Evolutionary conservation across 2,113 vertebrate genomes (phyloP).

Genomic region (Anhinga anhinga): DNA sequence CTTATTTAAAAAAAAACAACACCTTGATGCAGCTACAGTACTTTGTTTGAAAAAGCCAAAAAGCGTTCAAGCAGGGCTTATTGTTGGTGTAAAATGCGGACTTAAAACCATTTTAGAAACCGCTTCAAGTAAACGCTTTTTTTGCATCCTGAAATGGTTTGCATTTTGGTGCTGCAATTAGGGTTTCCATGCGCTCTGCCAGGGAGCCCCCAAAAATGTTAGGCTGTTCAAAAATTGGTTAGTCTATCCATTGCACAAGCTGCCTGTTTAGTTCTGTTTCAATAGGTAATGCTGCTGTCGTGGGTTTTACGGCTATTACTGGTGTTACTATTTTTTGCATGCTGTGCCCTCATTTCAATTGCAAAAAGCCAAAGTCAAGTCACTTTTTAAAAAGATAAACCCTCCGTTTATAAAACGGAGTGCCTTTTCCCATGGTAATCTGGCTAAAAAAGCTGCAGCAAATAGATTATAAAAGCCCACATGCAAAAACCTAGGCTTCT

Average conservation of each 20-base stretch:
- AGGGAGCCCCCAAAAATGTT: not conserved
- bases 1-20: not conserved
- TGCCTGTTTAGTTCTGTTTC: not conserved
- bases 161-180: not conserved
- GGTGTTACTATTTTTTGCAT: not conserved
- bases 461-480: not conserved
- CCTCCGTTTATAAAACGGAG: not conserved
- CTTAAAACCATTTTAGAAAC: not conserved
- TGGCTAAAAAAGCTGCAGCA: not conserved
- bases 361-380: not conserved
- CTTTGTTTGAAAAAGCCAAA: not conserved
- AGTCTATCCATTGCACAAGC: not conserved
- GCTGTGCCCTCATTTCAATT: not conserved
- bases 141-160: not conserved
- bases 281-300: accelerated
- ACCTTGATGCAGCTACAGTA: not conserved
- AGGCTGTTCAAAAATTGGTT: not conserved
- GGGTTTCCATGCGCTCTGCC: not conserved
- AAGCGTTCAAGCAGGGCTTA: not conserved
- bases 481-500: constrained; percentile 46
- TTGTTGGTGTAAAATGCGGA: not conserved
- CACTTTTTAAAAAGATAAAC: not conserved
- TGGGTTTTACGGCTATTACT: not conserved
- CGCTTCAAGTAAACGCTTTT: not conserved
- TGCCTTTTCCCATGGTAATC: not conserved